Percentiles rank a stretch among this genome's conserved stretches.
Evolutionary conservation across 2,797 vertebrate species (phyloP).

Genomic region (Fistularia tabacaria): DNA sequence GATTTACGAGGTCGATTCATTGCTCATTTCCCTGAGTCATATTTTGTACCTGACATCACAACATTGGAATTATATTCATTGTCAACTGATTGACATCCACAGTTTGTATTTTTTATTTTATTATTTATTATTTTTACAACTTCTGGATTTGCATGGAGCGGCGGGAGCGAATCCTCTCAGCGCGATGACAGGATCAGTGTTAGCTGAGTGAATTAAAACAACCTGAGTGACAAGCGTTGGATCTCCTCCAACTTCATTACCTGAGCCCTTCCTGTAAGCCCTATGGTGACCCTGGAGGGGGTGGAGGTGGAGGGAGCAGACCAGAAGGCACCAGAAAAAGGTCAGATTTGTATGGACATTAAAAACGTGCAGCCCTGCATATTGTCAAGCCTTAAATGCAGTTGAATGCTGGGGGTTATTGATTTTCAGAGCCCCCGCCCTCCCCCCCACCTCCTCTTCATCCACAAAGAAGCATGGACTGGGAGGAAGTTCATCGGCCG

Average conservation of each 20-base stretch:
- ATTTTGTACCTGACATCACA: too few species aligned
- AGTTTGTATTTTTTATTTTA: too few species aligned
- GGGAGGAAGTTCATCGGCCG: neutral
- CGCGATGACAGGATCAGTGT: slow-evolving; percentile 37
- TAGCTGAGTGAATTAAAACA: slow-evolving; percentile 59
- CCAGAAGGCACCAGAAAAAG: slow-evolving; percentile 1
- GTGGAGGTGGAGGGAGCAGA: slow-evolving; percentile 3
- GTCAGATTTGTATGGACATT: slow-evolving; percentile 22
- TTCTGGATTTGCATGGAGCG: slow-evolving; percentile 18
- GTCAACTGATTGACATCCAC: too few species aligned
- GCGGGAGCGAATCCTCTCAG: slow-evolving; percentile 29
- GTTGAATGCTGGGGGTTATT: slow-evolving; percentile 33
- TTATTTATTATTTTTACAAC: neutral
- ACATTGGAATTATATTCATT: too few species aligned
- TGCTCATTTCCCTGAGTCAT: too few species aligned
- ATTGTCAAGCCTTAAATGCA: slow-evolving; percentile 26
- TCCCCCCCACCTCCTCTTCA: slow-evolving; percentile 11
- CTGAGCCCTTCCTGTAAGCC: slow-evolving; percentile 52
- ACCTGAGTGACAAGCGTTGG: slow-evolving; percentile 54
- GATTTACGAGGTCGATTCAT: too few species aligned
- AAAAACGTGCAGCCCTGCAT: slow-evolving; percentile 16
- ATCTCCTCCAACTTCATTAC: slow-evolving; percentile 54
- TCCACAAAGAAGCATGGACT: neutral
- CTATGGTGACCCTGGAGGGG: slow-evolving; percentile 5
- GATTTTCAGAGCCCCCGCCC: slow-evolving; percentile 17